These are phyloP conservation scores for Hemiscyllium ocellatum DNA, from an alignment of 2,113 vertebrate species.

Conservation along the genomic window DNA sequence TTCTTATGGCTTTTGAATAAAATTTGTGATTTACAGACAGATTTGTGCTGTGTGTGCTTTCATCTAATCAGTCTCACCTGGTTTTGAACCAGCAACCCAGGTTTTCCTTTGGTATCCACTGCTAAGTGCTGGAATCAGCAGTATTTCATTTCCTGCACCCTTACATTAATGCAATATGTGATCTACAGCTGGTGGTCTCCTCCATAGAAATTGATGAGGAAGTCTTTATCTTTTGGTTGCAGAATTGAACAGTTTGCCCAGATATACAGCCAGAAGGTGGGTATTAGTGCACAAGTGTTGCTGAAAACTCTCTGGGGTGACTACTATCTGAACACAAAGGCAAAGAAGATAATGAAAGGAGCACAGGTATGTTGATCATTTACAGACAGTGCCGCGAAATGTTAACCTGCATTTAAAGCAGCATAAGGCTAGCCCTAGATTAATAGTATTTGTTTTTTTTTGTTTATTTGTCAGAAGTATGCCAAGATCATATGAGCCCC, in stretches of 20 bases:
- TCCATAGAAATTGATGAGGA: not conserved
- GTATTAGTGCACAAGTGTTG: constrained; percentile 71
- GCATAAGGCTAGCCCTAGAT: not conserved
- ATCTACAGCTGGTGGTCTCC: not conserved
- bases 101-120: not conserved
- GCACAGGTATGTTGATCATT: constrained; percentile 70
- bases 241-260: constrained; percentile 85
- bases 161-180: not conserved
- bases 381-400: not conserved
- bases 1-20: too few relatives aligned
- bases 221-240: constrained; percentile 46
- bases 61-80: too few relatives aligned
- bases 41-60: too few relatives aligned
- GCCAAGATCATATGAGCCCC: not conserved
- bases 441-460: not conserved
- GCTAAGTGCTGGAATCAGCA: not conserved
- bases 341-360: constrained; percentile 90
- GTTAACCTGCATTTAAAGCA: not conserved
- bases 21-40: too few relatives aligned
- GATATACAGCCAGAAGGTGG: constrained; percentile 85
- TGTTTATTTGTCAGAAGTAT: not conserved
- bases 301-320: constrained; percentile 93
- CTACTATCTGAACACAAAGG: constrained; percentile 83
- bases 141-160: not conserved
- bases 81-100: not conserved